Evolutionary conservation across 1,140 invertebrate genomes (phyloP).

Genomic region (Brachystomella parvula): DNA sequence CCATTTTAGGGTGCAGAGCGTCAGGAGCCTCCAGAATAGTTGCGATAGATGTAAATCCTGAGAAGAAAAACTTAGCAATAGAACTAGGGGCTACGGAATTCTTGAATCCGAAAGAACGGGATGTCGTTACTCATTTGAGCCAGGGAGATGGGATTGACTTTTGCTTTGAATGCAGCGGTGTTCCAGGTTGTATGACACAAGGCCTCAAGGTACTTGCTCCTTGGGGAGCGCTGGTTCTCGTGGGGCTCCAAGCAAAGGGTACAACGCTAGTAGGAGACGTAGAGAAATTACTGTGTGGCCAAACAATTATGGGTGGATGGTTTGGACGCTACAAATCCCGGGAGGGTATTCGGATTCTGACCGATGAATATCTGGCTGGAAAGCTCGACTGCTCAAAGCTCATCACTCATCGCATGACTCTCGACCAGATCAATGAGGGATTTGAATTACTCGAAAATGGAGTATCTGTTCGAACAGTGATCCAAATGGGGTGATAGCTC

Average conservation of each 20-base stretch:
- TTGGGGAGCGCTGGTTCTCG: not conserved
- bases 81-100: not conserved
- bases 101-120: not conserved
- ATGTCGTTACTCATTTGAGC: not conserved
- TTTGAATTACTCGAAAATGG: conserved; percentile 57
- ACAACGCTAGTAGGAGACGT: not conserved
- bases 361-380: not conserved
- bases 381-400: conserved; percentile 42
- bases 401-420: conserved; percentile 71
- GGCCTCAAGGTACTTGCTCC: not conserved
- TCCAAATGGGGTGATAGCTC: too few relatives aligned
- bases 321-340: not conserved
- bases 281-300: not conserved
- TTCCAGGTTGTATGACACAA: not conserved
- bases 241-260: not conserved
- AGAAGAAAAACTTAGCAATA: not conserved
- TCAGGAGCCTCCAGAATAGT: conserved; percentile 53
- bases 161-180: not conserved
- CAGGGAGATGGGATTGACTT: not conserved
- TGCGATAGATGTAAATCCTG: conserved; percentile 49
- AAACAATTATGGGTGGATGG: not conserved
- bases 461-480: not conserved
- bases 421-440: conserved; percentile 82
- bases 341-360: not conserved
- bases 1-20: conserved; percentile 54